Base-by-base conservation (phyloP, 2,888 invertebrate genomes). In the Rhyacophila evoluta region DNA sequence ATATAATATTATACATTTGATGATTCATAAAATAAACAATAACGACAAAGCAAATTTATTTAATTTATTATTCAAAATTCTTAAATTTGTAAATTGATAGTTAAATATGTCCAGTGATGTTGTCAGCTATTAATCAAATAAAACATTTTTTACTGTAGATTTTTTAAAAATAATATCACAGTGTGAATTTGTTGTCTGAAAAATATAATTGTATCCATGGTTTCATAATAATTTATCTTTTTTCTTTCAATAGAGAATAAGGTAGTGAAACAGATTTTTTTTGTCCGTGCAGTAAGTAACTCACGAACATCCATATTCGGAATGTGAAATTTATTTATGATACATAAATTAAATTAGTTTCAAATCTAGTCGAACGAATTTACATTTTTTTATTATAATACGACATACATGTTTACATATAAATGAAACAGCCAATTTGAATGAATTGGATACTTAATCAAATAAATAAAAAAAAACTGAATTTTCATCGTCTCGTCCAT, bases 311-410 rank as follows among this genome's bases (percentile, higher is more conserved):
- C 55, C 55, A 55, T 19, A 55, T 55, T 19, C 55, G 55, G 55
- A 55, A 55, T 55, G 55, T 55, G 55, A 55, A 25, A 55, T 55
- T 55, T 25, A 55, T 55, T 55, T 55, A 55, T 55, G 12, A 8
- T 19, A 10, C 55, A 19, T 55, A 55, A 19, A 25, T 25, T 25
- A 55, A 55, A 55, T 55, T 19, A 25, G 10, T 55, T n/a, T 55
- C 19, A n/a, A 8, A 55, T 25, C 25, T 55, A 33, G 19, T 2
- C 10, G 8, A 19, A 55, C 19, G 55, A 55, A 55, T 55, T 55
- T 8, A 25, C 55, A 55, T 55, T 55, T 55, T 55, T 33, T 19
- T 19, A 25, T 55, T 55, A 6, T 25, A 55, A 8, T 19, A 55
- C 15, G 19, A 25, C 19, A 41, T 19, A 55, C 10, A 55, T 55